Percentiles rank a stretch among this genome's conserved stretches.
Evolutionary conservation across 2,888 invertebrate genomes (phyloP).

Genomic region (Drosophila recens): DNA sequence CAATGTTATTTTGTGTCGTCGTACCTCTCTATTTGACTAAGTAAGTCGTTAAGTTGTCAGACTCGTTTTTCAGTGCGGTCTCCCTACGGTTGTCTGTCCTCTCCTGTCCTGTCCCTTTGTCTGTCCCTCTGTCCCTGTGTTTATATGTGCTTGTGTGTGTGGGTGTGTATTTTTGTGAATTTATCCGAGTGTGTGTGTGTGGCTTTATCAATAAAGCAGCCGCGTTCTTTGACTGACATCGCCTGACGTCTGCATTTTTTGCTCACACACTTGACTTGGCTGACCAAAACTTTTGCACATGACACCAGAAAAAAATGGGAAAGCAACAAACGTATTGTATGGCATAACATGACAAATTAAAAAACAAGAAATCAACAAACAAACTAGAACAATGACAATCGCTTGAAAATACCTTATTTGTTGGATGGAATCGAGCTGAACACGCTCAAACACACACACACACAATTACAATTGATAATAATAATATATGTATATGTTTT

Average conservation of each 20-base stretch:
- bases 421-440: conserved; percentile 19
- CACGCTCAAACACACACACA: conserved; percentile 17
- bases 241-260: conserved; percentile 37
- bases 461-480: conserved; percentile 11
- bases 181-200: conserved; percentile 38
- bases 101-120: conserved; percentile 9
- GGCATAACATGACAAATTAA: conserved; percentile 15
- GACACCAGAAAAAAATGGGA: conserved; percentile 29
- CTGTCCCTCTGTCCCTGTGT: background rate
- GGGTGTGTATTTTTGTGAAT: conserved; percentile 21
- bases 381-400: conserved; percentile 21
- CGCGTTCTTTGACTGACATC: conserved; percentile 50
- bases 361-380: conserved; percentile 11
- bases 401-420: conserved; percentile 41
- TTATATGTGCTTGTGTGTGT: conserved; percentile 17
- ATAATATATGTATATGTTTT: conserved; percentile 4
- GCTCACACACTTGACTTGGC: conserved; percentile 42
- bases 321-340: conserved; percentile 9
- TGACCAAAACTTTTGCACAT: conserved; percentile 48
- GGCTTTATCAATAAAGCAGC: conserved; percentile 75
- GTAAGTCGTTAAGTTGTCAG: conserved; percentile 79
- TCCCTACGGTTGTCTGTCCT: conserved; percentile 14
- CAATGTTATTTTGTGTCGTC: conserved; percentile 59
- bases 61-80: conserved; percentile 66
- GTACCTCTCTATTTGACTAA: conserved; percentile 73